These are phyloP conservation scores for Callipepla squamata DNA, from an alignment of 2,113 vertebrate genomes.

Conservation along the genomic window DNA sequence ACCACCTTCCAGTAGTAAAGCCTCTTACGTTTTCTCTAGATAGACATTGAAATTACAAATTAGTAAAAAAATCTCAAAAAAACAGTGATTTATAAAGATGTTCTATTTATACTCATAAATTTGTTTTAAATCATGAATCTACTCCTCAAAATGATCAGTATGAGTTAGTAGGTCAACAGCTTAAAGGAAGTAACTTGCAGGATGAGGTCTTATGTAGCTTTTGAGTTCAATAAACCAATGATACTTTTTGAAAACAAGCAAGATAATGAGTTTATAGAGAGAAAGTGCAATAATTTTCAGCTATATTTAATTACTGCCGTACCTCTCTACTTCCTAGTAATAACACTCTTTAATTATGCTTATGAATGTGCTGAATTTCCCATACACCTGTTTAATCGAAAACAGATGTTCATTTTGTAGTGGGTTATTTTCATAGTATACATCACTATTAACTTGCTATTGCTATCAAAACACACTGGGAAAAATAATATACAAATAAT, in stretches of 20 bases:
- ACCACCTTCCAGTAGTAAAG: neutral
- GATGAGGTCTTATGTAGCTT: neutral
- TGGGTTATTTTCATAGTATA: neutral
- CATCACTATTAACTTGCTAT: neutral
- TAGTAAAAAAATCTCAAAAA: neutral
- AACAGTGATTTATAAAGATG: neutral
- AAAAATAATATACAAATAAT: slow-evolving; percentile 21
- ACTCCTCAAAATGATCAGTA: neutral
- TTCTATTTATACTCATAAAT: neutral
- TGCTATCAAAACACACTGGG: neutral
- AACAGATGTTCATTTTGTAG: slow-evolving; percentile 36
- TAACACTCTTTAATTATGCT: slow-evolving; percentile 34
- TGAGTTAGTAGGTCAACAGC: neutral
- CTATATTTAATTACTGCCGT: neutral
- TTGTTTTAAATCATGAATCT: neutral
- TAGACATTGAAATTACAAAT: neutral
- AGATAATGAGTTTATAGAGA: neutral
- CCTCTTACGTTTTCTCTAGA: neutral
- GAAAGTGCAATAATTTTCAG: neutral
- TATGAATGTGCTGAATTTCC: slow-evolving; percentile 25
- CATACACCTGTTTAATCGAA: slow-evolving; percentile 55
- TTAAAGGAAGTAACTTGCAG: neutral
- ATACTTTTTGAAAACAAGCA: neutral
- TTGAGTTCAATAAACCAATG: neutral
- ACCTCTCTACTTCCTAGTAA: neutral